Base-by-base conservation (phyloP, 1,140 invertebrate species). In the Drosophila melanica region DNA sequence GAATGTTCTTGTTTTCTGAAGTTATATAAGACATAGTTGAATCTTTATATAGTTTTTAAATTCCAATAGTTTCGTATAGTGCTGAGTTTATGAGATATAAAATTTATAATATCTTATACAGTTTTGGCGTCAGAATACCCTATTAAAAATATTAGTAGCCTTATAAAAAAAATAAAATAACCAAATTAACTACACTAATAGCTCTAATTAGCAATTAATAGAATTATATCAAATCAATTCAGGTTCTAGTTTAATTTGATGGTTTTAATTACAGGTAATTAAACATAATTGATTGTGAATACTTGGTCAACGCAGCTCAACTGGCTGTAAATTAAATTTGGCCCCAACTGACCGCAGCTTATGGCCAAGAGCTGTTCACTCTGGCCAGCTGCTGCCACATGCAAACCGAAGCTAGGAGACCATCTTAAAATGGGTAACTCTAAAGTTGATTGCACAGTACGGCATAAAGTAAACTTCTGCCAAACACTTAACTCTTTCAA, bases 231-330 rank as follows among this genome's bases (percentile, higher is more conserved):
- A 74, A 80, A 66, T 67, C 64, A 53, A 12, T 37, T 51, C 33
- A 66, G 50, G 41, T 45, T 65, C 62, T 16, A 64, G 63, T 65
- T 67, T 69, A 30, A 50, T 73, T 85, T 59, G 59, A 68, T 65
- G 48, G 37, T 57, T 81, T 74, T 77, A 79, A 86, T 87, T 76
- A 82, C 50, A 53, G 67, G 55, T 79, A 71, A 82, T 79, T 87
- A 76, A 79, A 63, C 75, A 82, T 87, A 89, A 87, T 87, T 86
- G 69, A 82, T 58, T 63, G 41, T 18, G 20, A 45, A 65, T 64
- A 35, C 54, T 65, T 37, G 59, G 41, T 62, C 53, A 65, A 50
- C 51, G 48, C 27, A 35, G 42, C 55, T 20, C 23, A 41, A 62
- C 33, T 23, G 42, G 12, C 41, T 35, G 23, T 27, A 50, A 58